Percentiles rank a stretch among this genome's conserved stretches.
These are phyloP conservation scores for Stigmatopora nigra DNA, from an alignment of 2,113 vertebrate genomes.

Conservation along the genomic window DNA sequence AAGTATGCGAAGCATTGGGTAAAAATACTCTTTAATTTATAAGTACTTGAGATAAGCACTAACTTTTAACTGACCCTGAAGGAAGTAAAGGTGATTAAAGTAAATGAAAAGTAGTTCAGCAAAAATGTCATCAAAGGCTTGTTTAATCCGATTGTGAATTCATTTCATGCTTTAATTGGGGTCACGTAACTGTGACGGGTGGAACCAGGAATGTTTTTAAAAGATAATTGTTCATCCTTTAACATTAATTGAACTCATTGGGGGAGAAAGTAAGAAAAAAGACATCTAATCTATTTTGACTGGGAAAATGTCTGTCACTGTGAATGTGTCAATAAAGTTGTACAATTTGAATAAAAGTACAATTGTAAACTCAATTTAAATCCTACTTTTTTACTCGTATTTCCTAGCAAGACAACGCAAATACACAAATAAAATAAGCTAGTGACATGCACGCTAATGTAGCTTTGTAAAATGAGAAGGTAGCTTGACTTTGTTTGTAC, in stretches of 20 bases:
- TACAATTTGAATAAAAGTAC: too few relatives aligned
- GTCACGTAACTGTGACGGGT: neutral
- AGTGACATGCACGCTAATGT: too few relatives aligned
- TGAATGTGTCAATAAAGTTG: too few relatives aligned
- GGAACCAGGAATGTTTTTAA: neutral
- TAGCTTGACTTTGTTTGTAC: constrained; percentile 36
- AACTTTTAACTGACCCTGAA: constrained; percentile 3
- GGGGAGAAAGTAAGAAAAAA: too few relatives aligned
- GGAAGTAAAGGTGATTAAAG: neutral
- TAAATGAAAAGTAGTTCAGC: neutral
- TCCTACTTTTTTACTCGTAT: too few relatives aligned
- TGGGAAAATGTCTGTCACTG: too few relatives aligned
- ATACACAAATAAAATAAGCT: neutral
- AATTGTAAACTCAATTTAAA: too few relatives aligned
- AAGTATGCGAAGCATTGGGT: neutral
- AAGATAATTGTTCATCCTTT: neutral
- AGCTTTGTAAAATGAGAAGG: constrained; percentile 13
- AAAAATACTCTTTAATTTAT: neutral
- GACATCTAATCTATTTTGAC: too few relatives aligned
- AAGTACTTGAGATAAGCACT: constrained; percentile 2
- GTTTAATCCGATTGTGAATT: constrained; percentile 7
- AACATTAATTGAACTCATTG: neutral
- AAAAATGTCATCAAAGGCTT: constrained; percentile 2
- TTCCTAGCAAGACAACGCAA: too few relatives aligned
- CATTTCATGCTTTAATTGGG: neutral